These are phyloP conservation scores for Amblyopsis rosae DNA, from an alignment of 2,113 vertebrate species.

Conservation along the genomic window DNA sequence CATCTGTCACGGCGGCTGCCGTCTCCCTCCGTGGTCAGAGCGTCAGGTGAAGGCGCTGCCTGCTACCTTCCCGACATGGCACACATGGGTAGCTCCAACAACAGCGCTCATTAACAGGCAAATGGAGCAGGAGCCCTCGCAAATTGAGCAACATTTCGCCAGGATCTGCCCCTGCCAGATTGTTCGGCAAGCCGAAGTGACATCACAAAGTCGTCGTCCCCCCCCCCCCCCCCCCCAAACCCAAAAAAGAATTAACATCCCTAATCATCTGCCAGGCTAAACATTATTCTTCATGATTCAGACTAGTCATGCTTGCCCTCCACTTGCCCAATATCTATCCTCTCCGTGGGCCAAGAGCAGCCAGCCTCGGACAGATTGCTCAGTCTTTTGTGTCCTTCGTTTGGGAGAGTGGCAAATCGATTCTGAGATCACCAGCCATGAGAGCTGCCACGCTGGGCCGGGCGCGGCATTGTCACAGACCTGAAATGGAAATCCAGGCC, in stretches of 20 bases:
- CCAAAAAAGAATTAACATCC: conserved; percentile 74
- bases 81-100: conserved; percentile 80
- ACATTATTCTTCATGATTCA: conserved; percentile 83
- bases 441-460: conserved; percentile 57
- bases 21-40: conserved; percentile 68
- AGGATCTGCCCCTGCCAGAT: conserved; percentile 70
- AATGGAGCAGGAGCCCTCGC: conserved; percentile 75
- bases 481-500: conserved; percentile 64
- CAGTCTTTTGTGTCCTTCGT: conserved; percentile 74
- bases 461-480: conserved; percentile 55
- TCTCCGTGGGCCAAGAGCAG: conserved; percentile 66
- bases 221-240: conserved; percentile 1
- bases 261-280: conserved; percentile 81
- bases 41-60: conserved; percentile 78
- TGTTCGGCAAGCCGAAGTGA: conserved; percentile 75
- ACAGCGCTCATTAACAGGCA: conserved; percentile 81
- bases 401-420: conserved; percentile 68
- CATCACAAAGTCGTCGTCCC: conserved; percentile 70
- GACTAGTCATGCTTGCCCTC: conserved; percentile 76
- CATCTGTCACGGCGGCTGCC: conserved; percentile 76
- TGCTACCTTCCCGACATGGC: conserved; percentile 71
- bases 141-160: conserved; percentile 75
- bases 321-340: conserved; percentile 58
- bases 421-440: conserved; percentile 71
- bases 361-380: conserved; percentile 73